phyloP scores from a whole-genome alignment of 2,797 vertebrate genomes.

The Siniperca undulata region DNA sequence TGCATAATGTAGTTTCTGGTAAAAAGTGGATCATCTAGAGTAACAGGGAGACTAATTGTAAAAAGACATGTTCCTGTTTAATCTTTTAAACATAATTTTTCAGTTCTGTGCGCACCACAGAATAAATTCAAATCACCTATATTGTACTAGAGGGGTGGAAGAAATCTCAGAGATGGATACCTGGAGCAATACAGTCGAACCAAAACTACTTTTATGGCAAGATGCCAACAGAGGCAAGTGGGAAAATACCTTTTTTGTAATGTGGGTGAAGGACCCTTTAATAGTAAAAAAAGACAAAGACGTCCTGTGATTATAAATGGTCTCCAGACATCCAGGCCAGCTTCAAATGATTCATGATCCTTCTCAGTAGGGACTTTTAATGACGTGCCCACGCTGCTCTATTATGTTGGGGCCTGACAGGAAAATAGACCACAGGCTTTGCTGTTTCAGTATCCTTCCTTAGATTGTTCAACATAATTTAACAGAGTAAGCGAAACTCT shows the following conservation, averaged over 20 bases:
- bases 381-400: slow-evolving; percentile 5
- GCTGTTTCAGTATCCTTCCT: slow-evolving; percentile 45
- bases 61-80: background rate
- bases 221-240: background rate
- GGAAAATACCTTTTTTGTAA: background rate
- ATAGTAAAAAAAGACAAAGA: background rate
- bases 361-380: slow-evolving; percentile 49
- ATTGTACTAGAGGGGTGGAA: background rate
- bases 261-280: background rate
- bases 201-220: background rate
- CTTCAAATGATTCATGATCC: slow-evolving; percentile 45
- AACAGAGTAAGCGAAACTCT: background rate
- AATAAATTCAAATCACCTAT: no score
- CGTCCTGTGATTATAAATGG: slow-evolving; percentile 32
- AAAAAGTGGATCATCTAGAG: background rate
- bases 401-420: slow-evolving; percentile 3
- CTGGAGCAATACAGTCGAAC: background rate
- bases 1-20: background rate
- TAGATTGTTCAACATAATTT: slow-evolving; percentile 33
- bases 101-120: background rate
- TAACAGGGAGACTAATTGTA: background rate
- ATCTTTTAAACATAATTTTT: background rate
- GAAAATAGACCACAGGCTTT: slow-evolving; percentile 36
- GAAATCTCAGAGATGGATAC: background rate
- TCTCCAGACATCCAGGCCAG: slow-evolving; percentile 29